Evolutionary conservation across 2,113 vertebrate genomes (phyloP), one percentile per base, ranked within the genome.

Genomic region (Vidua chalybeata): DNA sequence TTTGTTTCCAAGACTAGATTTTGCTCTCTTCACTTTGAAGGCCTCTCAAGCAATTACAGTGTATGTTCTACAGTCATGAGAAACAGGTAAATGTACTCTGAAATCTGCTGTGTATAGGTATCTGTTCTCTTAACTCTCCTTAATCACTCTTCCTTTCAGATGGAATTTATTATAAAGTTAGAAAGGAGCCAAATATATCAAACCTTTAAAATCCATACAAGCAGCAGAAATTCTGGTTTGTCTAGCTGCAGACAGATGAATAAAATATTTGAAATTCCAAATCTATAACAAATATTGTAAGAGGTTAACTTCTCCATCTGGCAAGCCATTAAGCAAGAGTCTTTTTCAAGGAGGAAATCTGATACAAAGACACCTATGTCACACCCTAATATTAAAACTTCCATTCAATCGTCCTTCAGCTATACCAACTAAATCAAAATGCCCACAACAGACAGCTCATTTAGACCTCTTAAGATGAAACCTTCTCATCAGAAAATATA

Each of bases 181-280:
- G 91, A 95, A 78, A 84, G 59, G 41, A 86, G 72, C 43, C 69
- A 85, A 93, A 95, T 49, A 66, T 37, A 81, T 45, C 48, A 90
- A 90, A 61, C 22, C 35, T 56, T 74, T 77, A 58, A 88, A 93
- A 89, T 80, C 73, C 68, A 74, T 18, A 67, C 15, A 68, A 86
- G 83, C 43, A 74, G 68, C 33, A 92, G 86, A 81, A 95, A 89
- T 83, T 71, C 86, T 71, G 35, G 27, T 71, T 77, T 84, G 39
- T 43, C 52, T 88, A 74, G 79, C 39, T 35, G 51, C 59, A 88
- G 64, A 43, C 68, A 63, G 48, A 80, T 86, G n/a, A 94, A 76
- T n/a, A 45, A 63, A 91, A 56, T 56, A 83, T 56, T 80, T 54
- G 28, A 43, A 87, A 87, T 61, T 66, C 62, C 10, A 1, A 88